Base-by-base conservation (phyloP, 35 echinoderm and acorn worm species). In the Eucidaris tribuloides region DNA sequence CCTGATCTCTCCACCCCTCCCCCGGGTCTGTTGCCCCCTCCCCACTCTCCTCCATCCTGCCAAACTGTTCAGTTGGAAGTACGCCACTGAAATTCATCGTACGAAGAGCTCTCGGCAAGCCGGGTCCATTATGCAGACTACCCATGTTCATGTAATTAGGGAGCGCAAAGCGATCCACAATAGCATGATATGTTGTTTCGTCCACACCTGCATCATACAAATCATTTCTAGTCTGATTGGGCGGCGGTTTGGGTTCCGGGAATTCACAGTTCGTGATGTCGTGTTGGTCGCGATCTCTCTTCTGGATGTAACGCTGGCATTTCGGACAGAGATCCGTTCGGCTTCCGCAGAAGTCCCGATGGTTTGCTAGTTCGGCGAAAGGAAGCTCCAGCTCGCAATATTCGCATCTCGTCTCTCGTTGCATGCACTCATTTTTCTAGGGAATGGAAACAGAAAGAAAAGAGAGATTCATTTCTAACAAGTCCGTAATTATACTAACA, bases 331-430 rank as follows among this genome's bases (percentile, higher is more conserved):
- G 83, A 60, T 97, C 94, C 7, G 94, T 97, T 23, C 94, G 77
- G 50, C 85, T 97, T 27, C 90, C 94, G 42, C 94, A 97, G 68
- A 88, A 97, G 49, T 92, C 76, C 35, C 77, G 60, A 62, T 97
- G 94, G 45, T 92, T 83, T 5, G 52, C 33, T 25, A 93, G 46
- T 70, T 92, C 82, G 49, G 62, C 71, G 60, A 65, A 78, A 37
- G 77, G 37, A 33, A 97, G 35, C 4, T 92, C 94, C 32, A 97
- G 62, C 34, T 97, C 90, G 68, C 94, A 97, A 83, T 89, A 97
- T 82, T 90, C 86, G 68, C 94, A 97, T 17, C 81, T 76, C 2
- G 58, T 79, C 30, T 58, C 65, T 17, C 94, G 60, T 5, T 81
- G 74, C 6, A n/a, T 58, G 68, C 94, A 97, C 5, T 87, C 78